A percentile compares a stretch with the other conserved stretches of the same genome.
Evolutionary conservation across 2,797 vertebrate genomes (phyloP).

Genomic region (Fistularia commersonii): DNA sequence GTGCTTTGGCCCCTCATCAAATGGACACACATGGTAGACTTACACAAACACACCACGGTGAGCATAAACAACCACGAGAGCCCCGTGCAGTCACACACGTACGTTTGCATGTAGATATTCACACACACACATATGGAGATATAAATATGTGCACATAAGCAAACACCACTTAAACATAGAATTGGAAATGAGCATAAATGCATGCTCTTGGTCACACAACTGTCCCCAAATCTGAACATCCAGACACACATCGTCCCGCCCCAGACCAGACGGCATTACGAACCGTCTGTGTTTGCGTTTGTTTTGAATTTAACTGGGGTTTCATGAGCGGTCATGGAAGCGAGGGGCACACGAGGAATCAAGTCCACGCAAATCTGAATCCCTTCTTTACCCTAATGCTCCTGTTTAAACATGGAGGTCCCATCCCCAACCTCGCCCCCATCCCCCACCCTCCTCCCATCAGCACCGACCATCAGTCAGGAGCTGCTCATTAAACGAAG

Average conservation of each 20-base stretch:
- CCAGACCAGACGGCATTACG: conserved; percentile 42
- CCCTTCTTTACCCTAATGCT: conserved; percentile 50
- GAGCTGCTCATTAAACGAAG: conserved; percentile 42
- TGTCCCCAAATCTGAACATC: conserved; percentile 11
- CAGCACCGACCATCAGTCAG: conserved; percentile 32
- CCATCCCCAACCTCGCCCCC: no score
- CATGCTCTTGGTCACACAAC: conserved; percentile 7
- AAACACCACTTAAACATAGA: not conserved
- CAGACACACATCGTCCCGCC: conserved; percentile 20
- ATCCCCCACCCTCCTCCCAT: conserved; percentile 43
- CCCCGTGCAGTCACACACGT: conserved; percentile 6
- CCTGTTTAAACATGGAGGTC: conserved; percentile 53
- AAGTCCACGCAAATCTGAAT: conserved; percentile 50
- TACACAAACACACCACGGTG: not conserved
- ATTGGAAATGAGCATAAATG: conserved; percentile 12
- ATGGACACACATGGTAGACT: conserved; percentile 33
- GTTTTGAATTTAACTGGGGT: conserved; percentile 49
- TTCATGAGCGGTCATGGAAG: conserved; percentile 45
- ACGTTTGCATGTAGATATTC: conserved; percentile 18
- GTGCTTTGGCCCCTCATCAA: conserved; percentile 64
- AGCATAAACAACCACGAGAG: not conserved
- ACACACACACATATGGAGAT: conserved; percentile 3
- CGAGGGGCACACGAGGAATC: conserved; percentile 24
- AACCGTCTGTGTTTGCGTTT: conserved; percentile 54
- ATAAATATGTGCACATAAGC: conserved; percentile 3